Conservation (phyloP, 2,888 invertebrate species). For the Dicyrtoma fusca region DNA sequence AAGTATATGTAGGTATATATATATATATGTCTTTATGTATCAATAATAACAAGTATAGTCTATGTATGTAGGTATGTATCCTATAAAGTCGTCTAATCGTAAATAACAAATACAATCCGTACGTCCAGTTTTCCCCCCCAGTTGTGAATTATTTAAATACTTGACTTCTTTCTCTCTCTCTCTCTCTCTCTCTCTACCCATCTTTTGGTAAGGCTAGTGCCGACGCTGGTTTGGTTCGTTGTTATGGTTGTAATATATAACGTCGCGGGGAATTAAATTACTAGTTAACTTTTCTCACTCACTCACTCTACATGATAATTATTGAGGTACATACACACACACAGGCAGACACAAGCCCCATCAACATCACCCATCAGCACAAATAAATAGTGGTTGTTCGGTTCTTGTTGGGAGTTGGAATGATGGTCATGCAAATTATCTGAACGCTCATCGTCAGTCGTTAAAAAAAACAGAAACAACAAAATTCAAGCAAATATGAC, state of each 20-base stretch:
- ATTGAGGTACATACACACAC: neutral
- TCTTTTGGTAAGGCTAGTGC: neutral
- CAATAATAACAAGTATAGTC: constrained; percentile 1
- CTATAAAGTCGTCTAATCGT: neutral
- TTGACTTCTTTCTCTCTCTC: neutral
- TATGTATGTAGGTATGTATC: neutral
- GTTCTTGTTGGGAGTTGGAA: neutral
- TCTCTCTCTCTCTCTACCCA: neutral
- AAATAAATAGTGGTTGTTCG: neutral
- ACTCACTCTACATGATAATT: too few relatives aligned
- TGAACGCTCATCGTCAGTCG: too few relatives aligned
- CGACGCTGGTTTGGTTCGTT: too few relatives aligned
- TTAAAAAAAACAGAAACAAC: too few relatives aligned
- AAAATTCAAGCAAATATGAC: too few relatives aligned
- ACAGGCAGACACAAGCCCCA: neutral
- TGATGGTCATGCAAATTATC: too few relatives aligned
- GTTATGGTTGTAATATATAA: too few relatives aligned
- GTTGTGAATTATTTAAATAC: constrained; percentile 10
- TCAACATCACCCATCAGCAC: neutral
- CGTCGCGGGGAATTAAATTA: too few relatives aligned
- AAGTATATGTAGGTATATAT: constrained; percentile 4
- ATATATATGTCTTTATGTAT: neutral
- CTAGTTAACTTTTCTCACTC: too few relatives aligned
- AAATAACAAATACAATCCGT: neutral
- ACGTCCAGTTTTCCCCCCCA: constrained; percentile 4